A percentile compares a stretch with the other conserved stretches of the same genome.
These are phyloP conservation scores for Pelosia muscerda DNA, from an alignment of 2,888 invertebrate species.

Conservation along the genomic window DNA sequence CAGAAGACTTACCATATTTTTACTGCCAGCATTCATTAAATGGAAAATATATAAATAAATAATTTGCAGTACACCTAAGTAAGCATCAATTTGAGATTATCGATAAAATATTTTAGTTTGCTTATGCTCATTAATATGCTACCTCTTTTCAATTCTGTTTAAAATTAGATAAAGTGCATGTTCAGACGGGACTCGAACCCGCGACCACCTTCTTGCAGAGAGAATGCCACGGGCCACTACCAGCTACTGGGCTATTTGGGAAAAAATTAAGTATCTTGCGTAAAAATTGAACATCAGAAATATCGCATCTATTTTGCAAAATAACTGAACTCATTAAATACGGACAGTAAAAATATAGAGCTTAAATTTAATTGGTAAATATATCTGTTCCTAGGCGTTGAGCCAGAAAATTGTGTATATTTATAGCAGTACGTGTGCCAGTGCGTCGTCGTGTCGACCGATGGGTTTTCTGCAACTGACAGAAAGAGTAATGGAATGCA, in stretches of 20 bases:
- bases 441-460: slow-evolving; percentile 30
- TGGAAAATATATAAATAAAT: neutral
- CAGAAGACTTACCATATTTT: neutral
- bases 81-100: neutral
- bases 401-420: slow-evolving; percentile 50
- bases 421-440: slow-evolving; percentile 43
- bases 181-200: too few relatives aligned
- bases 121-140: neutral
- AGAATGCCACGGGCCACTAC: too few relatives aligned
- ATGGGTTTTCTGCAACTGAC: slow-evolving; percentile 8
- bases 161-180: too few relatives aligned
- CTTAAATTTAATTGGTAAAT: slow-evolving; percentile 39
- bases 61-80: neutral
- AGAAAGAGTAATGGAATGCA: slow-evolving; percentile 17
- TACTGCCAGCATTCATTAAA: slow-evolving; percentile 4
- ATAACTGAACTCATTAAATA: neutral
- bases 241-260: too few relatives aligned
- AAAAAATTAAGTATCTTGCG: too few relatives aligned
- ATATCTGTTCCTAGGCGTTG: slow-evolving; percentile 42
- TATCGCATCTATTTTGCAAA: too few relatives aligned
- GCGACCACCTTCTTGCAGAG: too few relatives aligned
- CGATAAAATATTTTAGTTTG: neutral
- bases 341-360: slow-evolving; percentile 17
- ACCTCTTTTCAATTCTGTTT: too few relatives aligned
- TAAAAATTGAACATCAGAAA: too few relatives aligned